These are phyloP conservation scores for Apis dorsata DNA, from an alignment of 1,140 invertebrate species.

Conservation along the genomic window DNA sequence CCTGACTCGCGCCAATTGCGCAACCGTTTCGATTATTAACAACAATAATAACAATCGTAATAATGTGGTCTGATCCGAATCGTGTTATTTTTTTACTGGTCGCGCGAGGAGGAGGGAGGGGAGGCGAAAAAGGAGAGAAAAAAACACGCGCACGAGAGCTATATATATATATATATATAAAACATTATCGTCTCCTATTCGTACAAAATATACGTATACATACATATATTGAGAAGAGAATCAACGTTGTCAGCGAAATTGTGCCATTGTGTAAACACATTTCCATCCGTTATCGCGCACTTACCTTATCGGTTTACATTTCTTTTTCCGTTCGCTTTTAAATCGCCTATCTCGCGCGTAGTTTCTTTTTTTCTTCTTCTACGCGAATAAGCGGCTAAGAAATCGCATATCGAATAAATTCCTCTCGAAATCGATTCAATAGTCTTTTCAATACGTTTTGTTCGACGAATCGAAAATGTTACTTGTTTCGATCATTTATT, in stretches of 20 bases:
- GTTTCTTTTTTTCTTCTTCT: neutral
- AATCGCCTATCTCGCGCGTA: neutral
- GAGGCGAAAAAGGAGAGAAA: no score
- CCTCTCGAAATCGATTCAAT: no score
- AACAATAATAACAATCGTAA: slow-evolving; percentile 31
- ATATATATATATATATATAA: no score
- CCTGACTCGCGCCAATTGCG: slow-evolving; percentile 20
- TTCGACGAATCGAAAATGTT: no score
- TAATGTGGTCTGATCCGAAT: neutral
- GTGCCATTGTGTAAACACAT: slow-evolving; percentile 39
- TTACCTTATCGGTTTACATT: slow-evolving; percentile 28
- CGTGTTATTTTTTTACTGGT: neutral
- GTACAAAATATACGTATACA: neutral
- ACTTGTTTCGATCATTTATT: no score
- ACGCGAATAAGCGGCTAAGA: no score
- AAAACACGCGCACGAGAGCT: neutral
- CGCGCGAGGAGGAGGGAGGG: neutral
- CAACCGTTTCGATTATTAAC: slow-evolving; percentile 17
- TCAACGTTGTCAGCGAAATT: slow-evolving; percentile 19
- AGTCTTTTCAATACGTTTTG: no score
- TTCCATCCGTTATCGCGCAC: slow-evolving; percentile 43
- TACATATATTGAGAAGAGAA: neutral
- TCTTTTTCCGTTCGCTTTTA: neutral
- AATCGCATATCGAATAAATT: no score
- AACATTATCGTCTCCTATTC: neutral